phyloP scores from a whole-genome alignment of 2,797 vertebrate genomes.

The Oceanodroma leucorhoa region DNA sequence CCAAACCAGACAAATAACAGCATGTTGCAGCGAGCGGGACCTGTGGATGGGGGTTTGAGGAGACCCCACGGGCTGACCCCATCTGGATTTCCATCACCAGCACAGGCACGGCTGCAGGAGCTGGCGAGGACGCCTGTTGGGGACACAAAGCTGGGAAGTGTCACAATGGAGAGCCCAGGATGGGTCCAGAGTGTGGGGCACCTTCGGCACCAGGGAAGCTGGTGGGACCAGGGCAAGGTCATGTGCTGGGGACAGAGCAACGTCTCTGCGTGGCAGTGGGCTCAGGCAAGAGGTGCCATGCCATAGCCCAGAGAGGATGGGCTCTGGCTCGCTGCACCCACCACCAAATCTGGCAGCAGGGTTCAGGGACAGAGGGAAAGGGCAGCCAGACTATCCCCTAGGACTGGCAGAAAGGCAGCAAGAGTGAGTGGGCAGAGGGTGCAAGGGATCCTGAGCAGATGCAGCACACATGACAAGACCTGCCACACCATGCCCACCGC shows the following conservation, averaged over 20 bases:
- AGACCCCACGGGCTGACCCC: neutral
- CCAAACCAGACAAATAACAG: neutral
- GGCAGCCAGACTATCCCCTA: neutral
- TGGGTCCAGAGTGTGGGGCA: neutral
- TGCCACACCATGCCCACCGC: neutral
- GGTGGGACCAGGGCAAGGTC: neutral
- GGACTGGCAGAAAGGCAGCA: neutral
- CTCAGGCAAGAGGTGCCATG: neutral
- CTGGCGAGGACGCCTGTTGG: neutral
- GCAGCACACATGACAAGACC: neutral
- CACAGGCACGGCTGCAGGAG: neutral
- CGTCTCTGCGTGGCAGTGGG: accelerated
- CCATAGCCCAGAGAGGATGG: neutral
- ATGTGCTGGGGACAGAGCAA: neutral
- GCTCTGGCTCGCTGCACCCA: neutral
- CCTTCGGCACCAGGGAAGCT: neutral
- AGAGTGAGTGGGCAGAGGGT: neutral
- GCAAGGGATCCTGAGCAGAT: neutral
- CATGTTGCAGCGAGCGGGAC: neutral
- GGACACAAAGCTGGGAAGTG: neutral
- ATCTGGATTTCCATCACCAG: neutral
- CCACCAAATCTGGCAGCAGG: neutral
- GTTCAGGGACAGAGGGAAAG: neutral
- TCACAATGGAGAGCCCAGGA: neutral
- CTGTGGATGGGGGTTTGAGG: neutral